Evolutionary conservation across 2,888 invertebrate species (phyloP), one percentile per base, ranked within the genome.

Genomic region (Pemphredon lugubris): DNA sequence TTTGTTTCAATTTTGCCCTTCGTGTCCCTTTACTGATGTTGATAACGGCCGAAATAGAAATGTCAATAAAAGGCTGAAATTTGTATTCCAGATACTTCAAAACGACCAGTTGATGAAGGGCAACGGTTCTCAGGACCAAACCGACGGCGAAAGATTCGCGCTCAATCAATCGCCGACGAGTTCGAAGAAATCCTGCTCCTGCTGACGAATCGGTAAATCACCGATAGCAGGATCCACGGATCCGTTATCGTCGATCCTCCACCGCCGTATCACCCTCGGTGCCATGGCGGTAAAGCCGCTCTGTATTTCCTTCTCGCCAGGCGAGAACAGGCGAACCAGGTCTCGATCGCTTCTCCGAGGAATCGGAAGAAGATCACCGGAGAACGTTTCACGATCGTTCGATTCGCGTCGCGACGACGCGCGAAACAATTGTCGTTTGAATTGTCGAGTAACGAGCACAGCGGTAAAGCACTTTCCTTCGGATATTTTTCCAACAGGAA

Each of bases 51-150:
- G n/a, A n/a, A n/a, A n/a, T 11, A 34, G 34, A 11, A 34, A 34
- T n/a, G n/a, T n/a, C 1, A 18, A 16, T 16, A 5, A 18, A 16
- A 14, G 4, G 1, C 16, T 16, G 5, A 5, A n/a, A n/a, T n/a
- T 53, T 2, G 32, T 23, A 5, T 65, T 70, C 6, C 90, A 95
- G 95, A 95, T 96, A 89, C 92, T 96, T 75, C 92, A 94, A 84
- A 95, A 95, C 87, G 95, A 96, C 90, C 94, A 94, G 90, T 89
- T 95, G 78, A 93, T 95, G 83, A 94, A 93, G 84, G 93, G 92
- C 79, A 93, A 92, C 86, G 94, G 94, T 82, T 84, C 89, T 37
- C 88, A 88, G 71, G 84, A 92, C 90, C 86, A 93, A 91, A 85
- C 68, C 2, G 95, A 95, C 82, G 92, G 92, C 40, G 95, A 95